phyloP scores from a whole-genome alignment of 2,113 vertebrate species.

The Mugil cephalus region DNA sequence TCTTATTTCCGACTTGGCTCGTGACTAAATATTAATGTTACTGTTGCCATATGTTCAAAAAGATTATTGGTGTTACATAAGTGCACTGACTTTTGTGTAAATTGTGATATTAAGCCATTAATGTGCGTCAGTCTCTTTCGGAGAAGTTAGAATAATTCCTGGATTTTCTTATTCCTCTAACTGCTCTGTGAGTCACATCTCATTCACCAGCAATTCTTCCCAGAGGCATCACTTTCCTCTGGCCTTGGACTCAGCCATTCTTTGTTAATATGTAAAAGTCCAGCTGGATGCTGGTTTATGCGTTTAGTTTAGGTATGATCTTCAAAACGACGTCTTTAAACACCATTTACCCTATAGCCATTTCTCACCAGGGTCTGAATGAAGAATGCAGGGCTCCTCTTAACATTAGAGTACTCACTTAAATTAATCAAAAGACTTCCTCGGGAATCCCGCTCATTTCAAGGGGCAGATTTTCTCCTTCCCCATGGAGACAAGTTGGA shows the following conservation, averaged over 20 bases:
- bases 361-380: constrained; percentile 32
- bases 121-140: constrained; percentile 50
- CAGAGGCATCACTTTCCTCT: constrained; percentile 56
- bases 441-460: constrained; percentile 31
- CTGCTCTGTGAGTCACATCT: constrained; percentile 67
- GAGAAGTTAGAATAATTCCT: constrained; percentile 58
- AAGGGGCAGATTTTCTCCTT: constrained; percentile 36
- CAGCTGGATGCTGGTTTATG: constrained; percentile 56
- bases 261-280: constrained; percentile 27
- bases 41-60: background rate
- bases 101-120: constrained; percentile 27
- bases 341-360: constrained; percentile 33
- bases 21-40: background rate
- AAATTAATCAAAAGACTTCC: constrained; percentile 40
- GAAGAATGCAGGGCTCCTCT: constrained; percentile 44
- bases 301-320: constrained; percentile 38
- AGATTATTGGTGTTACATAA: background rate
- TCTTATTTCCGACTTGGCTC: background rate
- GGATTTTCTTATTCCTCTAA: constrained; percentile 48
- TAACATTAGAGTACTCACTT: constrained; percentile 40
- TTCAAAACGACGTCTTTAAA: constrained; percentile 45
- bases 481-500: constrained; percentile 12
- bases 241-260: constrained; percentile 60
- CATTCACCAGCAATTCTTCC: constrained; percentile 52
- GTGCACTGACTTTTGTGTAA: constrained; percentile 23